Percentiles rank a stretch among this genome's conserved stretches.
phyloP scores from a whole-genome alignment of 2,888 invertebrate genomes.

The Dioctria rufipes region DNA sequence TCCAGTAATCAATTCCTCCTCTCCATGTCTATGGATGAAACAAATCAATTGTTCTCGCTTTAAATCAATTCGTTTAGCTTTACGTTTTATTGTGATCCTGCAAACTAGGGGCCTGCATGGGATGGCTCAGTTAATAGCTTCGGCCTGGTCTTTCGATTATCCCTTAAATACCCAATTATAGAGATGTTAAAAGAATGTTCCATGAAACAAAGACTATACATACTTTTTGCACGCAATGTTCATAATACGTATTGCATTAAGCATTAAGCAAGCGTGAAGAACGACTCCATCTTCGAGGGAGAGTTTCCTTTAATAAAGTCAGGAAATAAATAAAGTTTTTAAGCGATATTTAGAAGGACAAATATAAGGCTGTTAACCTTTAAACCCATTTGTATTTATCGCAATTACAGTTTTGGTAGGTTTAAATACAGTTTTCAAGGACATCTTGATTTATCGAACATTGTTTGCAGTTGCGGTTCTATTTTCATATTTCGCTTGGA shows the following conservation, averaged over 20 bases:
- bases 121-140: conserved; percentile 7
- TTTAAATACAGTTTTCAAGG: too few species aligned
- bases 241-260: too few species aligned
- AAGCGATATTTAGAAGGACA: too few species aligned
- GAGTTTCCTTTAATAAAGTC: neutral
- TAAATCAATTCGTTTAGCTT: conserved; percentile 43
- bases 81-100: conserved; percentile 7
- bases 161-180: conserved; percentile 58
- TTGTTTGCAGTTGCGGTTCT: too few species aligned
- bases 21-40: neutral
- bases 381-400: too few species aligned
- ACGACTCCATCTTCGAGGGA: neutral
- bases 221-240: too few species aligned
- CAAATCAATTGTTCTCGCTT: conserved; percentile 37
- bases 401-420: too few species aligned
- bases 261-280: too few species aligned
- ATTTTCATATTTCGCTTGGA: too few species aligned
- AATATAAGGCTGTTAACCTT: too few species aligned
- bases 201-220: neutral
- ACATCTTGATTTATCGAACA: too few species aligned
- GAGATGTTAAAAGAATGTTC: conserved; percentile 54
- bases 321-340: too few species aligned
- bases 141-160: conserved; percentile 43
- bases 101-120: neutral
- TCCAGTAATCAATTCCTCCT: conserved; percentile 18